These are phyloP conservation scores for Urocitellus parryii DNA, from an alignment of 2,113 vertebrate genomes.

Conservation along the genomic window DNA sequence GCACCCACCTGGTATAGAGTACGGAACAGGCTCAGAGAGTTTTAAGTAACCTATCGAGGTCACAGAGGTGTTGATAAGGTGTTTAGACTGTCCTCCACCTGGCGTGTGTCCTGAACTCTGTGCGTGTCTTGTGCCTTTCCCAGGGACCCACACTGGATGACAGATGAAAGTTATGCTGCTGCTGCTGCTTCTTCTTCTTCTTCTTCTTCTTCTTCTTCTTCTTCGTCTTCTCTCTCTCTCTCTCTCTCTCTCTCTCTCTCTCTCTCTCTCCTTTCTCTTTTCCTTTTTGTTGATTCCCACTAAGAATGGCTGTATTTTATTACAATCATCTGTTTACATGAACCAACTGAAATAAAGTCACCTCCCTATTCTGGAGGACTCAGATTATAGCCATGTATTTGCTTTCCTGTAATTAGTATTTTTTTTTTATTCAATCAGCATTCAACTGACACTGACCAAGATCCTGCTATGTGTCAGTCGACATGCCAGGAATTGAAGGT, in stretches of 20 bases:
- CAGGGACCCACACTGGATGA: not conserved
- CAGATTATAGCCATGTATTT: not conserved
- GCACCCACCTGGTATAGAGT: not conserved
- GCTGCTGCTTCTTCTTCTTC: too few species aligned
- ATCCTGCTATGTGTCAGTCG: not conserved
- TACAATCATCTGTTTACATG: not conserved
- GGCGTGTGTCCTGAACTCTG: not conserved
- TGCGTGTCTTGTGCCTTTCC: not conserved
- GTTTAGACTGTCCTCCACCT: not conserved
- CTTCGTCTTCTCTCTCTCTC: not conserved
- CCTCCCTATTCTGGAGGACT: slow-evolving; percentile 6
- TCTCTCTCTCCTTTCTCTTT: not conserved
- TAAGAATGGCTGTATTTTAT: slow-evolving; percentile 2
- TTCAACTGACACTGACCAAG: slow-evolving; percentile 11
- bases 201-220: too few species aligned
- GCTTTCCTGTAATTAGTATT: slow-evolving; percentile 33
- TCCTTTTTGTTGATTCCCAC: not conserved
- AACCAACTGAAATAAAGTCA: not conserved
- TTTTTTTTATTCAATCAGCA: not conserved
- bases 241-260: not conserved
- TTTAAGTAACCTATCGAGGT: not conserved
- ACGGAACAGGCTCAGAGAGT: not conserved
- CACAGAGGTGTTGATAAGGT: not conserved
- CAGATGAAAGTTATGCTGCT: too few species aligned
- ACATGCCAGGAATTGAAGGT: not conserved